Conservation (phyloP, 2,113 vertebrate species). For the Parus major region DNA sequence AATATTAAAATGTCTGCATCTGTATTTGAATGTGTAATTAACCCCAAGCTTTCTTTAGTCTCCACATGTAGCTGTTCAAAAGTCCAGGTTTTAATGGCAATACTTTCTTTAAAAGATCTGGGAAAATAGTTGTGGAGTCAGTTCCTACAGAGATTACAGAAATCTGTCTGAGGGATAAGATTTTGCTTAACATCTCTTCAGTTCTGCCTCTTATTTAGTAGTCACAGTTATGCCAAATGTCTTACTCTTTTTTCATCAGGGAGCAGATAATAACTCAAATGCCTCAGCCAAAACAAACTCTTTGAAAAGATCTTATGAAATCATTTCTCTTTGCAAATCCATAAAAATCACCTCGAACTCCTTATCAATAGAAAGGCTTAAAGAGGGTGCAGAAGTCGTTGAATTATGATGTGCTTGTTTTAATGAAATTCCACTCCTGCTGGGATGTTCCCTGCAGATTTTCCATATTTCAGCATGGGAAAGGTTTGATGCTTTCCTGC, state of each 20-base stretch:
- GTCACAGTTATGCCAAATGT: slow-evolving; percentile 81
- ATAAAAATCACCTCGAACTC: slow-evolving; percentile 73
- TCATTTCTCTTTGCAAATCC: slow-evolving; percentile 82
- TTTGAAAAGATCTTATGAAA: slow-evolving; percentile 78
- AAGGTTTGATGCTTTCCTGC: slow-evolving; percentile 87
- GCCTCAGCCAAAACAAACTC: slow-evolving; percentile 66
- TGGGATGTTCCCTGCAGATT: slow-evolving; percentile 85
- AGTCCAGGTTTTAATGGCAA: neutral
- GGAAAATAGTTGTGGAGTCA: neutral
- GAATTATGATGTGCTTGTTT: slow-evolving; percentile 87
- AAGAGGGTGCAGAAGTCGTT: slow-evolving; percentile 77
- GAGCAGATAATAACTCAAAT: slow-evolving; percentile 76
- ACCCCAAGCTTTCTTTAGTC: neutral
- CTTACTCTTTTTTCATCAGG: slow-evolving; percentile 79
- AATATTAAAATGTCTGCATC: neutral
- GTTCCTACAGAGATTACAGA: neutral
- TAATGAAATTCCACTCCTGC: slow-evolving; percentile 88
- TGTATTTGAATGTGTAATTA: neutral
- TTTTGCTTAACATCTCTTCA: slow-evolving; percentile 46
- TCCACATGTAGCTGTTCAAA: neutral
- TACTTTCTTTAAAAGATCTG: slow-evolving; percentile 6
- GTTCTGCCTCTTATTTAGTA: slow-evolving; percentile 69
- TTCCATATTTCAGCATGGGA: slow-evolving; percentile 89
- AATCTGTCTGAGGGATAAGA: neutral
- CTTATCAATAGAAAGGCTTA: slow-evolving; percentile 82